Conservation (phyloP, 2,888 invertebrate species). For the Dysmachus trigonus region DNA sequence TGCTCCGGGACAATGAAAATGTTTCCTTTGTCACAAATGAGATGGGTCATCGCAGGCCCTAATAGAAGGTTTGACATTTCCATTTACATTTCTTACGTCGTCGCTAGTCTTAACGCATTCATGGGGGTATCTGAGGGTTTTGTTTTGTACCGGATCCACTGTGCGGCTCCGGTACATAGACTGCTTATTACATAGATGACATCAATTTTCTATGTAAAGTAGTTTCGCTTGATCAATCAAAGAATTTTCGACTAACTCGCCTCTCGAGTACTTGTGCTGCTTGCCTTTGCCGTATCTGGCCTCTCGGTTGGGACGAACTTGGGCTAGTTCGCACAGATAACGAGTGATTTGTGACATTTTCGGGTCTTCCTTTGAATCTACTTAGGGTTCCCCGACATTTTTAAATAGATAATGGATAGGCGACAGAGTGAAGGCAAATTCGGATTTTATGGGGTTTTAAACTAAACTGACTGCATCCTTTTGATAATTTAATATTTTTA, state of each 20-base stretch:
- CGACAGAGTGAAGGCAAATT: background rate
- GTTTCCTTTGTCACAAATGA: constrained; percentile 50
- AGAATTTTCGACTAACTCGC: background rate
- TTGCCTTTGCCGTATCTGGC: background rate
- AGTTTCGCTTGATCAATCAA: constrained; percentile 39
- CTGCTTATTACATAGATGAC: constrained; percentile 19
- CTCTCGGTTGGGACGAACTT: background rate
- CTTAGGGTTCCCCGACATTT: background rate
- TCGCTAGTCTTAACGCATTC: constrained; percentile 43
- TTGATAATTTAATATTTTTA: background rate
- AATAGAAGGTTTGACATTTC: constrained; percentile 45
- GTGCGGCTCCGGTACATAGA: background rate
- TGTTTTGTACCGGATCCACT: constrained; percentile 10
- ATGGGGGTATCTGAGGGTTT: constrained; percentile 34
- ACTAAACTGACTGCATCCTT: background rate
- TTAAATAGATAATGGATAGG: background rate
- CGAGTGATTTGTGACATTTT: background rate
- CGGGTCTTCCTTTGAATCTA: background rate
- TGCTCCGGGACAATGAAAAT: constrained; percentile 49
- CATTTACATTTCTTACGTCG: constrained; percentile 45
- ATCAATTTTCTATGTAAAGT: constrained; percentile 33
- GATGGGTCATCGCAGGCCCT: constrained; percentile 48
- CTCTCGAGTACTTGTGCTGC: background rate
- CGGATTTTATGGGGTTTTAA: background rate
- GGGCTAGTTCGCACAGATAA: background rate